A percentile compares a stretch with the other conserved stretches of the same genome.
Evolutionary conservation across 2,797 vertebrate species (phyloP).

Genomic region (Myoxocephalus aenaeus): DNA sequence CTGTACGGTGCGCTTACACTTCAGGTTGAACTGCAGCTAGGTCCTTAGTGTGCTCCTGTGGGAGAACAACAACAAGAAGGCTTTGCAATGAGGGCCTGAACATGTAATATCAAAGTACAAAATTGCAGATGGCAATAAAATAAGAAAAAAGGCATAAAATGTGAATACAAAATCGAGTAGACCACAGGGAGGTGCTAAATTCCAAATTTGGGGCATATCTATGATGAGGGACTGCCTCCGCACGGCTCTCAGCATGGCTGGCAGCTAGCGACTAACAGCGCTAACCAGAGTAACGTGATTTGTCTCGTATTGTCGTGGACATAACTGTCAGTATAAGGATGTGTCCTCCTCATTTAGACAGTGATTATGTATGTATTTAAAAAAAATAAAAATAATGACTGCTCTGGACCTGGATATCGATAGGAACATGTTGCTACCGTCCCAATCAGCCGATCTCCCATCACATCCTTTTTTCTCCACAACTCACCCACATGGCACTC

Average conservation of each 20-base stretch:
- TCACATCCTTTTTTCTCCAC: background rate
- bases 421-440: no score
- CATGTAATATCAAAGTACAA: background rate
- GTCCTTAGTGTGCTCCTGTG: constrained; percentile 82
- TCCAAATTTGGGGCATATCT: background rate
- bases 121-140: background rate
- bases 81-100: background rate
- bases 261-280: background rate
- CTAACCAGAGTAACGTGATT: no score
- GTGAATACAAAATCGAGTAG: background rate
- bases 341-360: background rate
- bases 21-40: constrained; percentile 79
- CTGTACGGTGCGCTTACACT: constrained; percentile 68
- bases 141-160: background rate
- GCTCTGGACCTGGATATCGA: no score
- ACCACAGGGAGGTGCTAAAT: no score
- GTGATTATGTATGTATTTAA: background rate
- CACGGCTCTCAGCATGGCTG: background rate
- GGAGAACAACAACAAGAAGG: constrained; percentile 12
- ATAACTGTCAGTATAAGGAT: background rate
- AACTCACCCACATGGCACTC: constrained; percentile 83
- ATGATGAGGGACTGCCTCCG: background rate
- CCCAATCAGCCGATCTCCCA: background rate
- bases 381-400: background rate
- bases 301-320: background rate